Base-by-base conservation (phyloP, 2,113 vertebrate genomes). In the Albula glossodonta region DNA sequence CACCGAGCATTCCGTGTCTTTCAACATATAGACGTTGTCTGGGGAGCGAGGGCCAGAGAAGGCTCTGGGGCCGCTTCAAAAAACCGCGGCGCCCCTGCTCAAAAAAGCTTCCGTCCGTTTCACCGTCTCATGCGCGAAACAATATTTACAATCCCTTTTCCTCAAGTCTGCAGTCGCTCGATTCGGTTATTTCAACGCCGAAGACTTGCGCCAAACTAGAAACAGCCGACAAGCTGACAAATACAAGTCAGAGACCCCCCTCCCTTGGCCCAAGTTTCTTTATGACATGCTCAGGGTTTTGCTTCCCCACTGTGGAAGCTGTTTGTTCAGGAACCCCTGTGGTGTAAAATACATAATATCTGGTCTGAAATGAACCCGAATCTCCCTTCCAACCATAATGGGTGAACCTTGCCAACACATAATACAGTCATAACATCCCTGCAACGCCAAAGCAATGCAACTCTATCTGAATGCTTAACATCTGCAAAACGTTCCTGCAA, bases 11-110 rank as follows among this genome's bases (percentile, higher is more conserved):
- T 78, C 86, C 53, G 81, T 22, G 81, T 85, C 78, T 80, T 82
- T 81, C 82, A 87, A 87, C 57, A 19, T 31, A 15, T 10, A 82
- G 80, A 83, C 79, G 57, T 78, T 91, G 91, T 92, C 91, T 91
- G 85, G 86, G 78, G 77, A 85, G 77, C 53, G 77, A 49, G 56
- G 41, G 66, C 80, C 9, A 19, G 78, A 17, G 13, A 80, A 57
- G 6, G 19, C 3, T 0, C 60, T 19, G 60, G 60, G 17, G 31
- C 31, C 31, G 31, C 31, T 41, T 41, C 31, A 41, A 22, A 66
- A 66, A 78, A 85, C 88, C 84, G 83, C 81, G 84, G 51, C 6
- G 41, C 83, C 19, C 70, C 0, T 31, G 50, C 51, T 48, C 48
- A 51, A 52, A 51, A 82, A 41, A 41, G 31, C n/a, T 12, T 56